Conservation (phyloP, 2,797 vertebrate species). For the Hephaestus fuliginosus region DNA sequence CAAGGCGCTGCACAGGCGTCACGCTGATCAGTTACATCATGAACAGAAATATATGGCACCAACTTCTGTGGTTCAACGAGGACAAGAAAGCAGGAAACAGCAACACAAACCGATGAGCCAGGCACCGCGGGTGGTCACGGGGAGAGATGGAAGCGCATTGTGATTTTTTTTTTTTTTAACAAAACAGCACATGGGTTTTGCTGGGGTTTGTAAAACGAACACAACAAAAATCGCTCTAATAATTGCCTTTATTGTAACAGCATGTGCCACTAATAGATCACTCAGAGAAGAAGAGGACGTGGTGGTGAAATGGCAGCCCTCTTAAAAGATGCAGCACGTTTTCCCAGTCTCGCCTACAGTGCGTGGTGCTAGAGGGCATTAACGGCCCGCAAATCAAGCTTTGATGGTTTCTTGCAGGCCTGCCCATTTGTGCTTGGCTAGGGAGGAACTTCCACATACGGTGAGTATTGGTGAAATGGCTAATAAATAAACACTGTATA, state of each 20-base stretch:
- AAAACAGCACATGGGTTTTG: constrained; percentile 17
- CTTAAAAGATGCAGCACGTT: constrained; percentile 18
- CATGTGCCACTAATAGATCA: constrained; percentile 13
- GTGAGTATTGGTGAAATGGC: constrained; percentile 22
- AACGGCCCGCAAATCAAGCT: constrained; percentile 24
- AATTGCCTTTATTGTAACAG: constrained; percentile 21
- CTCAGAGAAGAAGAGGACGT: not conserved
- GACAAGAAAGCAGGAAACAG: constrained; percentile 33
- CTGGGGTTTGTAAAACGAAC: constrained; percentile 2
- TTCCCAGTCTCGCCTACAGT: constrained; percentile 2
- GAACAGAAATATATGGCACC: constrained; percentile 47
- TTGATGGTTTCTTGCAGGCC: constrained; percentile 37
- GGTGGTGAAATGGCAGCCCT: constrained; percentile 24
- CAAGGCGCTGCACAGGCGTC: constrained; percentile 46
- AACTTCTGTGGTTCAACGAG: constrained; percentile 36
- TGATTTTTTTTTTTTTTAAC: constrained; percentile 5
- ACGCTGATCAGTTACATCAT: constrained; percentile 62
- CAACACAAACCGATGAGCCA: constrained; percentile 26
- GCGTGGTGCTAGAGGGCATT: constrained; percentile 21
- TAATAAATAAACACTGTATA: constrained; percentile 37
- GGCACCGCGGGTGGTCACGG: constrained; percentile 19
- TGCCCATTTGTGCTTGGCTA: constrained; percentile 2
- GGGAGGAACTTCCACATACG: constrained; percentile 18
- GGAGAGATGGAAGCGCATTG: not conserved
- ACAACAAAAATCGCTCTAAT: not conserved